Evolutionary conservation across 1,140 invertebrate genomes (phyloP).

Genomic region (Pararge aegeria): DNA sequence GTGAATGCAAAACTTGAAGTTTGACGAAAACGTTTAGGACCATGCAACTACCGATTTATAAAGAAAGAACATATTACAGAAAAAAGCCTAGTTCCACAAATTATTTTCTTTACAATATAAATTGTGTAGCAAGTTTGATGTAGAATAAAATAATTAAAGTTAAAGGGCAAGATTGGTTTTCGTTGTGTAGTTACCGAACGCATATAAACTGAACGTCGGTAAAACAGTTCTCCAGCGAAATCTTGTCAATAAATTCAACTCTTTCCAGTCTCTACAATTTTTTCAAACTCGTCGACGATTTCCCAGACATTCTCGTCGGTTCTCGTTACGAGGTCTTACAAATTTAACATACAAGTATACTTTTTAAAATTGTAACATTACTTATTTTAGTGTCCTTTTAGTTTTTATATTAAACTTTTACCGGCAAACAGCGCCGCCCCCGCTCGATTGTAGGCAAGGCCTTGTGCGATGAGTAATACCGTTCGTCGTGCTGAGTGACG

Average conservation of each 20-base stretch:
- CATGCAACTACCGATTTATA: too few relatives aligned
- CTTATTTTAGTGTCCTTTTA: not conserved
- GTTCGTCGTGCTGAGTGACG: constrained; percentile 71
- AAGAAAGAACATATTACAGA: too few relatives aligned
- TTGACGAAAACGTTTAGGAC: constrained; percentile 10
- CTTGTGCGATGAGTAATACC: constrained; percentile 68
- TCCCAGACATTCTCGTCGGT: not conserved
- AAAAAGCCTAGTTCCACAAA: too few relatives aligned
- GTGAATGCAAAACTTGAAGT: too few relatives aligned
- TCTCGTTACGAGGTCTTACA: not conserved
- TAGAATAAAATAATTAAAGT: too few relatives aligned
- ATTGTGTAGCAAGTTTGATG: too few relatives aligned
- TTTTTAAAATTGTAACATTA: too few relatives aligned
- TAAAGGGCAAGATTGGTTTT: too few relatives aligned
- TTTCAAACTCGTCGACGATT: not conserved
- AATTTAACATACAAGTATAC: too few relatives aligned
- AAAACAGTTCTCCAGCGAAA: constrained; percentile 41
- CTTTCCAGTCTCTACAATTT: constrained; percentile 16
- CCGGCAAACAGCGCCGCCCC: constrained; percentile 38
- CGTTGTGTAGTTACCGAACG: not conserved
- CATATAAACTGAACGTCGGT: constrained; percentile 28
- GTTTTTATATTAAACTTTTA: constrained; percentile 17
- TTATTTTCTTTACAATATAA: too few relatives aligned
- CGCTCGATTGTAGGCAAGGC: constrained; percentile 38
- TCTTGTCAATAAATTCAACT: constrained; percentile 43